Percentiles rank a stretch among this genome's conserved stretches.
Conservation (phyloP, 37 sponge, comb jelly and placozoan genomes). For the Axinella damicornis region DNA sequence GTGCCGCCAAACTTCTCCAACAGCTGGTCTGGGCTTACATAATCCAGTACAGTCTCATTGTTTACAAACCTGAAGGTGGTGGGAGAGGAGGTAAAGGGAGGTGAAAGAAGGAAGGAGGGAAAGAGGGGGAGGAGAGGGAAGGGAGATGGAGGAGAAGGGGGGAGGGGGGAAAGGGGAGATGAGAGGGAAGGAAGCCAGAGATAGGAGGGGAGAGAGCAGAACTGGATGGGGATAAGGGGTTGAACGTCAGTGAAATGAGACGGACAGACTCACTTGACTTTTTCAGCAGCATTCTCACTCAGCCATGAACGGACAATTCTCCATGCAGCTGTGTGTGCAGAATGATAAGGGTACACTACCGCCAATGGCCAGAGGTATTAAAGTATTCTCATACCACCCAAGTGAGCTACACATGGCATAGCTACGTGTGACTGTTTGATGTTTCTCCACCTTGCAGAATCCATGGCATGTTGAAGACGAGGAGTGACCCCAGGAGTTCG, state of each 20-base stretch:
- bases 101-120: too few species aligned
- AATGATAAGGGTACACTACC: background rate
- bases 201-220: too few species aligned
- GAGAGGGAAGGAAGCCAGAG: background rate
- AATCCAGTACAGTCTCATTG: slow-evolving; percentile 52
- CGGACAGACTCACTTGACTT: slow-evolving; percentile 73
- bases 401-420: background rate
- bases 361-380: too few species aligned
- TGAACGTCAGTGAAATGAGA: too few species aligned
- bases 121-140: too few species aligned
- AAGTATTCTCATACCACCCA: too few species aligned
- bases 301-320: slow-evolving; percentile 84
- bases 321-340: slow-evolving; percentile 78
- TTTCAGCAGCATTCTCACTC: slow-evolving; percentile 58
- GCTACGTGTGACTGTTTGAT: background rate
- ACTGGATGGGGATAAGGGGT: too few species aligned
- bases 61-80: slow-evolving; percentile 72
- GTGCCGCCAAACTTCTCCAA: slow-evolving; percentile 76
- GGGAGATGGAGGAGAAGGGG: background rate
- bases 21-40: slow-evolving; percentile 67
- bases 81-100: too few species aligned
- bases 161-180: too few species aligned
- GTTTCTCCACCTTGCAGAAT: slow-evolving; percentile 86
- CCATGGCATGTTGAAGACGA: slow-evolving; percentile 89
- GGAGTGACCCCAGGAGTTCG: slow-evolving; percentile 59